These are phyloP conservation scores for Anarhynchus alexandrinus DNA, from an alignment of 2,113 vertebrate genomes.

Conservation along the genomic window DNA sequence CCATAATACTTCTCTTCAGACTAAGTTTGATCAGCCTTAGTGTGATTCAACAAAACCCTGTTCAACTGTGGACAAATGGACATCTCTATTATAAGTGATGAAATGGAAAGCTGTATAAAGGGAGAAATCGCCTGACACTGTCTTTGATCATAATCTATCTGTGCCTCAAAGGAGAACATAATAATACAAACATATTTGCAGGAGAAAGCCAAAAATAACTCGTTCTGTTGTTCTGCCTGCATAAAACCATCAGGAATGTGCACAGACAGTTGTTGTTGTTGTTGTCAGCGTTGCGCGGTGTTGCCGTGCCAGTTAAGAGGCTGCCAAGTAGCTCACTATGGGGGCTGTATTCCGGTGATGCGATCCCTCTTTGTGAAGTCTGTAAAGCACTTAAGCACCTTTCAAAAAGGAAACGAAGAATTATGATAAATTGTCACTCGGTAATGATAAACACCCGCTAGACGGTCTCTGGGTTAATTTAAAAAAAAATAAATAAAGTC, in stretches of 20 bases:
- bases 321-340: not conserved
- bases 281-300: rapidly evolving
- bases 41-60: slow-evolving; percentile 42
- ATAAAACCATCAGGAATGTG: not conserved
- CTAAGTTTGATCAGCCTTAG: slow-evolving; percentile 36
- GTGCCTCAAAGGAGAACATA: not conserved
- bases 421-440: not conserved
- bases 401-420: not conserved
- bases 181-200: slow-evolving; percentile 22
- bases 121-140: not conserved
- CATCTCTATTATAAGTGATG: slow-evolving; percentile 30
- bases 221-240: not conserved
- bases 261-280: not conserved
- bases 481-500: not conserved
- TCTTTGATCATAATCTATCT: slow-evolving; percentile 34
- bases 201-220: slow-evolving; percentile 9
- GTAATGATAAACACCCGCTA: not conserved
- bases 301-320: not conserved
- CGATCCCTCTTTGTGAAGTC: not conserved
- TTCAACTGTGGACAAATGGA: slow-evolving; percentile 53
- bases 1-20: not conserved
- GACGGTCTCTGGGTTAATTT: not conserved
- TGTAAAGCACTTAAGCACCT: not conserved
- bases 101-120: slow-evolving; percentile 10
- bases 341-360: rapidly evolving